Evolutionary conservation across 2,888 invertebrate species (phyloP).

Genomic region (Patella ulyssiponensis): DNA sequence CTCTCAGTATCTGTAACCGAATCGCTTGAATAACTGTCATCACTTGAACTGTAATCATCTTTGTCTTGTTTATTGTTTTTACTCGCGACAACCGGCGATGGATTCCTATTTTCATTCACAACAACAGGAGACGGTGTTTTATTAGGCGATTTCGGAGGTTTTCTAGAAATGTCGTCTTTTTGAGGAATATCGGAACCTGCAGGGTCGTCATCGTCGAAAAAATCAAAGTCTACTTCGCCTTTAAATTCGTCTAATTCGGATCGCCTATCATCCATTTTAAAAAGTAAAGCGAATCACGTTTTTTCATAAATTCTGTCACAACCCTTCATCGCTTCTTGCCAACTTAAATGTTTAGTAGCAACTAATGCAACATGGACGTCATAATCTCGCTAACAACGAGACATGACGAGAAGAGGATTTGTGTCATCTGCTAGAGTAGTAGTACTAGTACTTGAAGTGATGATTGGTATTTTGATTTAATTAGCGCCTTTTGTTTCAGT

Average conservation of each 20-base stretch:
- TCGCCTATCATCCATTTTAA: conserved; percentile 22
- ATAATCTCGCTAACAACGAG: conserved; percentile 9
- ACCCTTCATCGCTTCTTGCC: conserved; percentile 12
- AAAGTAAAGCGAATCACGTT: conserved; percentile 8
- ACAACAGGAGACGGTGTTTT: conserved; percentile 27
- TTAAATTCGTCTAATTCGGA: conserved; percentile 27
- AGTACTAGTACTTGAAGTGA: too few species aligned
- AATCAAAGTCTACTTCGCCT: conserved; percentile 54
- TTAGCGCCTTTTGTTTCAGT: too few species aligned
- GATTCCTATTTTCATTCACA: neutral
- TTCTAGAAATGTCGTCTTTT: conserved; percentile 24
- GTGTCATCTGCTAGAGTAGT: neutral
- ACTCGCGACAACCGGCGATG: conserved; percentile 14
- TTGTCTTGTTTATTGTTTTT: conserved; percentile 1
- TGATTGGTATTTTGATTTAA: too few species aligned
- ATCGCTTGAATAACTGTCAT: conserved; percentile 29
- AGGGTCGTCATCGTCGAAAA: conserved; percentile 45
- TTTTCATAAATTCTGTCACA: neutral
- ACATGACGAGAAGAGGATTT: conserved; percentile 2
- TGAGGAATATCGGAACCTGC: conserved; percentile 34
- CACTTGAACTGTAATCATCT: conserved; percentile 20
- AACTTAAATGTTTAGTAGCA: conserved; percentile 28
- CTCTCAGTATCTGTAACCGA: conserved; percentile 32
- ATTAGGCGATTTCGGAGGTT: conserved; percentile 24
- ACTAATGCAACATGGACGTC: conserved; percentile 16